Conservation (phyloP, 2,113 vertebrate genomes). For the Sorex araneus region DNA sequence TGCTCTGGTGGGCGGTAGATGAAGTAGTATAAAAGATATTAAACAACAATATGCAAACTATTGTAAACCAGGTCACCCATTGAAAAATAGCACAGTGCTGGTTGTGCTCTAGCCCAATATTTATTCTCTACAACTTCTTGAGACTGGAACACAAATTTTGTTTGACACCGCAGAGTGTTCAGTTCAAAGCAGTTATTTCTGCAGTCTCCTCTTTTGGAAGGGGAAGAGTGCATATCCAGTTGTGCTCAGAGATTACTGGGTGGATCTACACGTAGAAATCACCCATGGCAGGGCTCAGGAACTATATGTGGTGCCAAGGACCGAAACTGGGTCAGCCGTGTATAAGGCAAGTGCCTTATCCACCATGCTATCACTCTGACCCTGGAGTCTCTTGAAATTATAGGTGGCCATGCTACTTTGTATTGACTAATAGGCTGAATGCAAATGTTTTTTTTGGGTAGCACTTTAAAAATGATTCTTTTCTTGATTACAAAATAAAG, state of each 20-base stretch:
- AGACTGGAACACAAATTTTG: not conserved
- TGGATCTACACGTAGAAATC: no score
- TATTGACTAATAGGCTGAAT: not conserved
- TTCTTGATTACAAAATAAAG: slow-evolving; percentile 33
- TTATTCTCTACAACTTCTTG: not conserved
- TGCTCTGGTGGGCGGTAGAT: not conserved
- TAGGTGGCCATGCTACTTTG: not conserved
- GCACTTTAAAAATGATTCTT: slow-evolving; percentile 5
- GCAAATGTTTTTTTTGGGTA: slow-evolving; percentile 8
- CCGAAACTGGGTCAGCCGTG: no score
- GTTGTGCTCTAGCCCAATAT: not conserved
- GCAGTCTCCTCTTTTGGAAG: not conserved
- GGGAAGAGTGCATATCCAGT: no score
- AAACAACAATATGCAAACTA: no score
- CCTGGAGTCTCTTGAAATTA: not conserved
- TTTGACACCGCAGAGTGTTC: no score
- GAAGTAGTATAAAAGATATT: no score
- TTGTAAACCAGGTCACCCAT: no score
- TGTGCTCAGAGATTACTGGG: no score
- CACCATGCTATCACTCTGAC: no score
- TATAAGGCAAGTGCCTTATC: no score
- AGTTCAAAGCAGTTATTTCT: not conserved
- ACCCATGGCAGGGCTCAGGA: no score
- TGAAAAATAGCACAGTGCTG: not conserved
- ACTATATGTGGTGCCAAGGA: no score